Evolutionary conservation across 92 coral and sea anemone species (phyloP).

Genomic region (Isaurus tuberculatus): DNA sequence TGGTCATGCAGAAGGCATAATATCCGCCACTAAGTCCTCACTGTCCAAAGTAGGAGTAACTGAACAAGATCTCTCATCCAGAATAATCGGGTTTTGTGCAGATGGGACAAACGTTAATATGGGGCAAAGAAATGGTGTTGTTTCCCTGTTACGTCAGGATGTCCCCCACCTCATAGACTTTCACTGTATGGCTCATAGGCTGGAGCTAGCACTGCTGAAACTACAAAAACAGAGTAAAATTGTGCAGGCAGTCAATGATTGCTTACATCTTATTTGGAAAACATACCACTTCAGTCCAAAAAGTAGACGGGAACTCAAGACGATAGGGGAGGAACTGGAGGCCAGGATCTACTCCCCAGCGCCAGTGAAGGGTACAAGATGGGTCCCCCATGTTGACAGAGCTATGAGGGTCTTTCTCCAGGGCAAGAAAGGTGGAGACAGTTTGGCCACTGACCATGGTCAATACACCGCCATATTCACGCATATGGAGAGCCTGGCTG

Average conservation of each 20-base stretch:
- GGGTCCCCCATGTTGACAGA: slow-evolving; percentile 60
- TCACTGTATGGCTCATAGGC: slow-evolving; percentile 44
- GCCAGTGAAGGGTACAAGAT: slow-evolving; percentile 49
- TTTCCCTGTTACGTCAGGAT: slow-evolving; percentile 12
- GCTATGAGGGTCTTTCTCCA: slow-evolving; percentile 43
- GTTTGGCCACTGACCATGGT: slow-evolving; percentile 18
- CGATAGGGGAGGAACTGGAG: slow-evolving; percentile 39
- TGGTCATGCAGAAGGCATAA: neutral
- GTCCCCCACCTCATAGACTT: slow-evolving; percentile 32
- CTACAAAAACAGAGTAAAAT: slow-evolving; percentile 19
- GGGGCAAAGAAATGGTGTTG: slow-evolving; percentile 45
- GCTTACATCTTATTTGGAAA: slow-evolving; percentile 50
- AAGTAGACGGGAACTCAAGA: slow-evolving; percentile 33
- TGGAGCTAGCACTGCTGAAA: slow-evolving; percentile 31
- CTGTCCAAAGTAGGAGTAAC: neutral
- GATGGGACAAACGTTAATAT: slow-evolving; percentile 49
- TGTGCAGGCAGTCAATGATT: slow-evolving; percentile 20
- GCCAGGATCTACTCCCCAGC: slow-evolving; percentile 36
- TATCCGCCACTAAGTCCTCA: neutral
- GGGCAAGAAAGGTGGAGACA: slow-evolving; percentile 44
- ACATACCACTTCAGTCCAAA: slow-evolving; percentile 52
- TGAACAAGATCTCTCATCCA: slow-evolving; percentile 21
- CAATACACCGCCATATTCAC: slow-evolving; percentile 36
- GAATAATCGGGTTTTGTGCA: slow-evolving; percentile 17
- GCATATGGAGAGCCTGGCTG: slow-evolving; percentile 36